Evolutionary conservation across 2,797 vertebrate genomes (phyloP).

Genomic region (Bufotes viridis): DNA sequence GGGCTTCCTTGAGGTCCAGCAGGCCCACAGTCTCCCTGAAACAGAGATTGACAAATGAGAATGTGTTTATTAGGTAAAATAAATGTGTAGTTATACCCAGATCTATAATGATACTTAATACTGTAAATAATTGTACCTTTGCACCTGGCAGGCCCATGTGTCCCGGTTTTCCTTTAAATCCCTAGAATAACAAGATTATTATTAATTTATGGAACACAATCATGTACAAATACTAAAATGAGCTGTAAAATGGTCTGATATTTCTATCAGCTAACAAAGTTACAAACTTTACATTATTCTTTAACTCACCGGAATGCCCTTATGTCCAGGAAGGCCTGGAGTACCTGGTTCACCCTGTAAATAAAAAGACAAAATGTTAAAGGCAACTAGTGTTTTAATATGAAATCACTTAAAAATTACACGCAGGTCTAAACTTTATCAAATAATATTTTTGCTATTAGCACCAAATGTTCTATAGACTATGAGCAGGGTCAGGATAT

Average conservation of each 20-base stretch:
- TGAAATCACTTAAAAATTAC: background rate
- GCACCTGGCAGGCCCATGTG: constrained; percentile 89
- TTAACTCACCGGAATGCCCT: constrained; percentile 90
- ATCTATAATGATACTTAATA: background rate
- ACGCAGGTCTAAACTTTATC: background rate
- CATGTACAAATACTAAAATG: background rate
- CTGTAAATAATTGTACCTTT: constrained; percentile 77
- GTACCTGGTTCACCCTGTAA: constrained; percentile 84
- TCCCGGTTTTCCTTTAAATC: constrained; percentile 94
- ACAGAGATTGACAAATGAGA: background rate
- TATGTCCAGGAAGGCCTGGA: constrained; percentile 82
- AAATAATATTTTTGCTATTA: background rate
- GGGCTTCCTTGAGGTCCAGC: constrained; percentile 81
- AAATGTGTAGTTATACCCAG: background rate
- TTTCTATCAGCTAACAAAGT: background rate
- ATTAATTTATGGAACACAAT: background rate
- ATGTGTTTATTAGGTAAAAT: background rate
- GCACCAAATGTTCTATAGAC: too few species aligned
- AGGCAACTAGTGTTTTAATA: background rate
- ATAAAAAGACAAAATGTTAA: background rate
- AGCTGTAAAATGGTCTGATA: background rate
- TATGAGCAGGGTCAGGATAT: too few species aligned
- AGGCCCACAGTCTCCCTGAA: constrained; percentile 88
- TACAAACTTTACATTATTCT: background rate
- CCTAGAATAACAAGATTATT: constrained; percentile 74